Conservation (phyloP, 2,797 vertebrate genomes). For the Petrocephalus sullivani region DNA sequence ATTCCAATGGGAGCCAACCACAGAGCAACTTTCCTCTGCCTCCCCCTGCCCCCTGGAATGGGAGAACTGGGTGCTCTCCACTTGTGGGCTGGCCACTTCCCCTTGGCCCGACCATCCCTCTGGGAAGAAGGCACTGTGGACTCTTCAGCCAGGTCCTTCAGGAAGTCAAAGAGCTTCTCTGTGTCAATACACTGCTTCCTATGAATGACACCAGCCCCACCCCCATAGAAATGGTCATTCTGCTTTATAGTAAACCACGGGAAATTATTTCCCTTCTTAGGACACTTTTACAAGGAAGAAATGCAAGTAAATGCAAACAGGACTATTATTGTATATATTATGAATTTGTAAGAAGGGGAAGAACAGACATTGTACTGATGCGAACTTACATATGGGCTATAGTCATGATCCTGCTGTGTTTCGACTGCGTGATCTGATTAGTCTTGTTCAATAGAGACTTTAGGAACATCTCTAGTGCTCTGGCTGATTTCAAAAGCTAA, state of each 20-base stretch:
- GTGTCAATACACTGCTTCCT: slow-evolving; percentile 68
- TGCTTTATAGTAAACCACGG: not conserved
- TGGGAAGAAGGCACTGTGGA: slow-evolving; percentile 34
- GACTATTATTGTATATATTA: not conserved
- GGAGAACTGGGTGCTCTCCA: slow-evolving; percentile 24
- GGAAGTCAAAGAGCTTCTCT: slow-evolving; percentile 64
- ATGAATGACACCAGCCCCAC: not conserved
- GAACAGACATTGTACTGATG: not conserved
- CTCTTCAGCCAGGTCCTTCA: slow-evolving; percentile 53
- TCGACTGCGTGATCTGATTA: slow-evolving; percentile 57
- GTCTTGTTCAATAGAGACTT: slow-evolving; percentile 59
- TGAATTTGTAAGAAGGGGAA: not conserved
- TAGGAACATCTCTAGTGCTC: slow-evolving; percentile 64
- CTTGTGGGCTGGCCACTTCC: slow-evolving; percentile 56
- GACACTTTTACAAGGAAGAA: not conserved
- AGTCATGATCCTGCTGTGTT: slow-evolving; percentile 54
- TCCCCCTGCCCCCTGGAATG: slow-evolving; percentile 21
- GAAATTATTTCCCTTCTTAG: not conserved
- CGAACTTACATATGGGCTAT: slow-evolving; percentile 63
- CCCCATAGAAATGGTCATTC: not conserved
- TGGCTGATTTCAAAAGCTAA: slow-evolving; percentile 50
- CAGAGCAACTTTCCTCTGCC: slow-evolving; percentile 22
- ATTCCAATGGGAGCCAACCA: not conserved
- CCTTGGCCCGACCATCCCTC: slow-evolving; percentile 45
- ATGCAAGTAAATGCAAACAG: not conserved